A percentile compares a stretch with the other conserved stretches of the same genome.
These are phyloP conservation scores for Philonicus albiceps DNA, from an alignment of 2,888 invertebrate genomes.

Conservation along the genomic window DNA sequence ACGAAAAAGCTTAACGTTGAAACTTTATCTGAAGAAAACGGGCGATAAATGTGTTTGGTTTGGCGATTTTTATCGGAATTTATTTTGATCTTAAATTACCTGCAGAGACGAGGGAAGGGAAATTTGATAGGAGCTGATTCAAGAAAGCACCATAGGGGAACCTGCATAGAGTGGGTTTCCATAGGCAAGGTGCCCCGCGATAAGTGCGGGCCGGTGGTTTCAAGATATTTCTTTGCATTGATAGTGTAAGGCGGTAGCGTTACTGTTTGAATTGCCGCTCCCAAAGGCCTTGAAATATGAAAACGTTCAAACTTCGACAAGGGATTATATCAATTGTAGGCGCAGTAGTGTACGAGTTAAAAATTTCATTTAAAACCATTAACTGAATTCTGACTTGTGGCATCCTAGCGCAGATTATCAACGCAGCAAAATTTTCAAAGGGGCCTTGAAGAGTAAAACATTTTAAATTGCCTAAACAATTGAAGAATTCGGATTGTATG, in stretches of 20 bases:
- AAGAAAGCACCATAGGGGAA: not conserved
- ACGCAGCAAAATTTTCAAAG: not conserved
- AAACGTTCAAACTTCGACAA: not conserved
- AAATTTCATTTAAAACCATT: not conserved
- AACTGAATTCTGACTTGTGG: not conserved
- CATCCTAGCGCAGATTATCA: too few species aligned
- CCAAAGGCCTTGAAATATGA: not conserved
- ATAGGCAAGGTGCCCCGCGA: not conserved
- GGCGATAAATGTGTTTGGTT: not conserved
- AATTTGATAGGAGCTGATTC: not conserved
- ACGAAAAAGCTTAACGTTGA: not conserved
- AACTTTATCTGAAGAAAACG: not conserved
- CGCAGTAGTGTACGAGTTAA: not conserved
- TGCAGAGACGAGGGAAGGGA: not conserved
- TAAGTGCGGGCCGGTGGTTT: not conserved
- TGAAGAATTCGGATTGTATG: not conserved
- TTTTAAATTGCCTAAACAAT: not conserved
- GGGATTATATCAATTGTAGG: not conserved
- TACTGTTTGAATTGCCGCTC: not conserved
- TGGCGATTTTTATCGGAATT: not conserved
- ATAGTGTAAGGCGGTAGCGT: not conserved
- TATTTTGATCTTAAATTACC: not conserved
- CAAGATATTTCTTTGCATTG: not conserved
- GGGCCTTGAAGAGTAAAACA: not conserved
- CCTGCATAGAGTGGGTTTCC: not conserved